Evolutionary conservation across 2,113 vertebrate species (phyloP).

Genomic region (Rhinogobius similis): DNA sequence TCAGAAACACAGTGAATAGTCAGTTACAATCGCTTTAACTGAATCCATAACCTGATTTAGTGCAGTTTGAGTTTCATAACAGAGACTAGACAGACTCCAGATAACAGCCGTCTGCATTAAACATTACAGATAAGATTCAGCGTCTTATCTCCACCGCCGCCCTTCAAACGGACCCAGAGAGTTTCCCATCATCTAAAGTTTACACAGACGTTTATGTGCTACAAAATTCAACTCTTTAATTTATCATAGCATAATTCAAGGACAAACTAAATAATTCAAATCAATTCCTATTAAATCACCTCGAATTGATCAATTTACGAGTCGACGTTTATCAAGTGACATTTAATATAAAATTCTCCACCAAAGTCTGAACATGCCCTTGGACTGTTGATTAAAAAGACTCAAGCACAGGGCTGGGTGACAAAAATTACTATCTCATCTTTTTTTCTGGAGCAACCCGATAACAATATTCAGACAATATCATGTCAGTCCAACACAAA

Average conservation of each 20-base stretch:
- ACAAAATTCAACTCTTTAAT: not conserved
- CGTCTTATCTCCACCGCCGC: conserved; percentile 13
- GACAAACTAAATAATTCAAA: too few species aligned
- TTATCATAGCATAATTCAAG: not conserved
- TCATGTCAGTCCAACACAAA: too few species aligned
- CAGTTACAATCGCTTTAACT: conserved; percentile 9
- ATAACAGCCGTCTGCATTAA: conserved; percentile 8
- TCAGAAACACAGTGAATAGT: not conserved
- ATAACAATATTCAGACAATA: too few species aligned
- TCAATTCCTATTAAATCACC: too few species aligned
- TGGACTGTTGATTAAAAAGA: too few species aligned
- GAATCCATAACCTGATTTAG: not conserved
- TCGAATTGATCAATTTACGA: too few species aligned
- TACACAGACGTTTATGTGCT: not conserved
- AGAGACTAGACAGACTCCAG: not conserved
- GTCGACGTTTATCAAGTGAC: too few species aligned
- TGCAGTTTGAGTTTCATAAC: not conserved
- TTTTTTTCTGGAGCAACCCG: too few species aligned
- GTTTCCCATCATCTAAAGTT: not conserved
- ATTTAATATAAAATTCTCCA: too few species aligned
- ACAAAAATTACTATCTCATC: too few species aligned
- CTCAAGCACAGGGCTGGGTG: too few species aligned
- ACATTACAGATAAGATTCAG: conserved; percentile 21
- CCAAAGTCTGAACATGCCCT: too few species aligned
- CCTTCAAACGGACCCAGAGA: conserved; percentile 5